Base-by-base conservation (phyloP, 2,797 vertebrate genomes). In the Petrocephalus sullivani region DNA sequence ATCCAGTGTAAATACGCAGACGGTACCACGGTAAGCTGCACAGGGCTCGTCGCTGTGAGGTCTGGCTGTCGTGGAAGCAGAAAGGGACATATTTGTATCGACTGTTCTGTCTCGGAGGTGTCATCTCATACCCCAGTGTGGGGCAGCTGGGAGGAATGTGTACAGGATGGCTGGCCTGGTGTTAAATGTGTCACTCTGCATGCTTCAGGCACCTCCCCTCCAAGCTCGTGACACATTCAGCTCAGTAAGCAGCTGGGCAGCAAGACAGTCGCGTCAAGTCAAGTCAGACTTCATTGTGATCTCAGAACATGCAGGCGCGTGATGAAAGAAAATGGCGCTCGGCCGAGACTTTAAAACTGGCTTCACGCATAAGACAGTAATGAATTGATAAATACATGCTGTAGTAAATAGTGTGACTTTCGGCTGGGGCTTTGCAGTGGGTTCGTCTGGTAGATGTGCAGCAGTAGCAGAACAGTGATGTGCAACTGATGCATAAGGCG, bases 1-100 rank as follows among this genome's bases (percentile, higher is more conserved):
- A 75, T 90, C 89, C 49, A 90, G 92, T 91, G 41, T 54, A 46
- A 84, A 53, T 49, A 14, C 12, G 46, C 16, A 71, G 56, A 2
- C 1, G n/a, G 37, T 19, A 46, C 37, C 56, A 83, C 46, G 37
- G 71, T 33, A 61, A 54, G 23, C 5, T 46, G 54, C 53, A 37
- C 57, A 49, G 81, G 56, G 46, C 19, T 83, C 33, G 56, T 85
- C 37, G 28, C 12, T 78, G 33, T 4, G 1, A 64, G 3, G 8
- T 21, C 12, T 78, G 12, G 53, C 9, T 54, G 19, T 85, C 4
- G 1, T 56, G 28, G 83, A 51, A 54, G 14, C 81, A 21, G 41
- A 12, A 53, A 83, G 5, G 46, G 23, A 37, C 64, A 3, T 71
- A 14, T 37, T 37, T 0, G 2, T 56, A 56, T 56, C 2, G 14